These are phyloP conservation scores for Fistularia tabacaria DNA, from an alignment of 2,797 vertebrate genomes.

Conservation along the genomic window DNA sequence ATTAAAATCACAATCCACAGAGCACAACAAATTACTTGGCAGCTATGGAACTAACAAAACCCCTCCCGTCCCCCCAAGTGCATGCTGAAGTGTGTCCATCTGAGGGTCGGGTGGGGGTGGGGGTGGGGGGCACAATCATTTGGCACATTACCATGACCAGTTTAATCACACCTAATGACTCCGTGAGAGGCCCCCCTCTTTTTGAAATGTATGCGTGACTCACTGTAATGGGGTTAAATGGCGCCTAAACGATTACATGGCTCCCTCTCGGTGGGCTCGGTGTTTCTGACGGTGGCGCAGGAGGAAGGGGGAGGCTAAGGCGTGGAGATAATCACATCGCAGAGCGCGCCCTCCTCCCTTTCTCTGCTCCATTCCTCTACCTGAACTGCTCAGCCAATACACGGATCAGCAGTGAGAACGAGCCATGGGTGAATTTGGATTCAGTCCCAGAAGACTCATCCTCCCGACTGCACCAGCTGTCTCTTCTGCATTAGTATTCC, in stretches of 20 bases:
- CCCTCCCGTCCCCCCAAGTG: conserved; percentile 2
- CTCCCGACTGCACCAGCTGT: conserved; percentile 64
- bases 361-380: conserved; percentile 7
- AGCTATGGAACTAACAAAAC: conserved; percentile 8
- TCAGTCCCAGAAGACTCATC: conserved; percentile 59
- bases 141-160: conserved; percentile 30
- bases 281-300: conserved; percentile 6
- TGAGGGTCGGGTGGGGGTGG: neutral
- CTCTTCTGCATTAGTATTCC: conserved; percentile 62
- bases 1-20: conserved; percentile 13
- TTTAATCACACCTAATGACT: conserved; percentile 59
- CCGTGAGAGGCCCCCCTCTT: conserved; percentile 21
- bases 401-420: conserved; percentile 2
- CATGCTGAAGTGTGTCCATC: conserved; percentile 3
- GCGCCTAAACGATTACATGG: conserved; percentile 48
- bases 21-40: conserved; percentile 8
- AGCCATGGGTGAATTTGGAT: conserved; percentile 59
- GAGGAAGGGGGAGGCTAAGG: conserved; percentile 27
- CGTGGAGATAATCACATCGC: conserved; percentile 48
- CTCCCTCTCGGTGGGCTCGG: conserved; percentile 28
- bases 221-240: conserved; percentile 65
- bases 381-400: conserved; percentile 19
- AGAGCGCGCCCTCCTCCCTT: neutral
- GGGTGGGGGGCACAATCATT: conserved; percentile 11
- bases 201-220: conserved; percentile 47